Base-by-base conservation (phyloP, 2,888 invertebrate genomes). In the Philonicus albiceps region DNA sequence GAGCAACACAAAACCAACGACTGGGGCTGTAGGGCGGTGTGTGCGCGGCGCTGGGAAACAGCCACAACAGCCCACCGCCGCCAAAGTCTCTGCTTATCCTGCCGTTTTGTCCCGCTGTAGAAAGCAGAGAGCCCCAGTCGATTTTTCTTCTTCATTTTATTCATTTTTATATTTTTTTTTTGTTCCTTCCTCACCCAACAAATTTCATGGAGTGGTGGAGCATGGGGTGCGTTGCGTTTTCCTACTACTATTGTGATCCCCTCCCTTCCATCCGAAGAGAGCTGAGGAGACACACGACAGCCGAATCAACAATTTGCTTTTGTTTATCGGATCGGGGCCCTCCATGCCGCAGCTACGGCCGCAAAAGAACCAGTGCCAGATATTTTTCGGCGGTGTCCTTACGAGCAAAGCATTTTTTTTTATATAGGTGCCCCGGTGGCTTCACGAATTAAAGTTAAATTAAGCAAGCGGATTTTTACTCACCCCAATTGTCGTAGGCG, bases 281-380 rank as follows among this genome's bases (percentile, higher is more conserved):
- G 87, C 55, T 76, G 86, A 86, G 87, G 64, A 64, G 64, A 19
- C 22, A 64, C n/a, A 19, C 64, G 27, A 87, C 87, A 78, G 80
- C 53, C 19, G 87, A 86, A 87, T 86, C 87, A 87, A 87, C 87
- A 87, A 87, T 75, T 87, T 75, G 86, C 81, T 86, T 87, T 86
- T 86, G 86, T 87, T 87, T 87, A 78, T 81, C 81, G 37, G 40
- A 43, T 43, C 40, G 40, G 40, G 30, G 81, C 53, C 64, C 37
- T 55, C 80, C 40, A 43, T 16, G 40, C 40, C 40, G 3, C 40
- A 43, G 40, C 40, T 7, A 37, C 8, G 13, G 13, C 40, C 3
- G 40, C 40, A 16, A 3, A 43, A 43, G 13, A 43, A 16, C 43
- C 53, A 53, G 78, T 34, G 16, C 22, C 64, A 64, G 19, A 64